Evolutionary conservation across 2,797 vertebrate species (phyloP), one percentile per base, ranked within the genome.

Genomic region (Semotilus atromaculatus): DNA sequence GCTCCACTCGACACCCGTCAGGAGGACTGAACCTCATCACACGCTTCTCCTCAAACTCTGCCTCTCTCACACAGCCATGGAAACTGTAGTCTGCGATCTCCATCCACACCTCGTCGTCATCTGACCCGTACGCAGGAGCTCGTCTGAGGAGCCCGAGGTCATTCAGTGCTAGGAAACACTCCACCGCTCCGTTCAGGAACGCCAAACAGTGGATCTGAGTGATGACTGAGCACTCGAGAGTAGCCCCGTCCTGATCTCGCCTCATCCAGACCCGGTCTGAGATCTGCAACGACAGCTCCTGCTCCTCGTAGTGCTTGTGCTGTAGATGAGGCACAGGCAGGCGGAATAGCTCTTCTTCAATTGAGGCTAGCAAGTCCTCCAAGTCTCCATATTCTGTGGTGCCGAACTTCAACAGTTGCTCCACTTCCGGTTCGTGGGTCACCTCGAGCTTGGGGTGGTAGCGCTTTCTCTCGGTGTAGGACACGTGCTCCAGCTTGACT

Each of bases 341-440:
- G 70, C 94, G 95, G 91, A 97, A 92, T 68, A 99, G 94, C 86
- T 98, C 97, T 86, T 99, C 98, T 76, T 99, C 97, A 2, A 99
- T 93, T 0, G 96, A 94, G 11, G 93, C 88, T 0, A 98, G 91
- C 81, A 99, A 95, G 91, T 98, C 97, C 0, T 96, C 95, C 90
- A 99, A 96, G 89, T 99, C 97, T 0, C 87, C 88, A 9, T 97
- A 95, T 64, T 96, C 96, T 0, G 94, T 96, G 85, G 97, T 97
- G 86, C 98, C 98, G 80, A 99, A 90, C 93, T 99, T 99, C 43
- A 99, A 92, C 94, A 99, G 96, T 92, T 99, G 97, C 73, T 99
- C 98, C 0, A 92, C 82, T 80, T 98, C 97, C 0, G 96, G 91
- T 80, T 99, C 98, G 0, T 98, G 98, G 45, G 91, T 94, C 0